Conservation (phyloP, 2,888 invertebrate genomes). For the Agelastica alni region DNA sequence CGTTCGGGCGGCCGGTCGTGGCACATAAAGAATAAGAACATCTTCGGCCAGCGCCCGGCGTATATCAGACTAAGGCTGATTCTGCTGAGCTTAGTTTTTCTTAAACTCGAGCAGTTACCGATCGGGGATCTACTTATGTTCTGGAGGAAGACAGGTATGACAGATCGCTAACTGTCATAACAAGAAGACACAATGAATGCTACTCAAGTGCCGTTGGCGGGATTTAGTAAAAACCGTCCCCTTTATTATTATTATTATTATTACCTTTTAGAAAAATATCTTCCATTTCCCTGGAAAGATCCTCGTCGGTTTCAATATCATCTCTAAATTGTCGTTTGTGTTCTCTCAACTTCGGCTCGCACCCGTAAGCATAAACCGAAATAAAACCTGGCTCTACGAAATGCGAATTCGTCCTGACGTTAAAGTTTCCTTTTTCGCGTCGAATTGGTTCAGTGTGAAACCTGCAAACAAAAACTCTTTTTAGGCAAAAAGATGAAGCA, state of each 20-base stretch:
- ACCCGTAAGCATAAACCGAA: slow-evolving; percentile 84
- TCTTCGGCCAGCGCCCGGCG: no score
- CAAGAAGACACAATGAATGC: no score
- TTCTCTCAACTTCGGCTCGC: slow-evolving; percentile 60
- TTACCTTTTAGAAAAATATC: slow-evolving; percentile 82
- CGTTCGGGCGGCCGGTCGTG: no score
- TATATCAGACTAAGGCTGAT: no score
- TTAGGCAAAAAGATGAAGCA: no score
- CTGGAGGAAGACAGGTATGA: no score
- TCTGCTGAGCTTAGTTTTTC: no score
- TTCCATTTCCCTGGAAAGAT: slow-evolving; percentile 80
- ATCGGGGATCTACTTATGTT: no score
- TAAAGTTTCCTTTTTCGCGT: slow-evolving; percentile 70
- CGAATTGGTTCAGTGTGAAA: slow-evolving; percentile 74
- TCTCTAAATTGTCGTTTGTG: slow-evolving; percentile 46
- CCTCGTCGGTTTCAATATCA: slow-evolving; percentile 60
- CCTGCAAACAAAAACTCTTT: slow-evolving; percentile 40
- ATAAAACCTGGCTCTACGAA: slow-evolving; percentile 85
- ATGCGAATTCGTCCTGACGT: slow-evolving; percentile 78
- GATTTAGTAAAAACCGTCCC: neutral
- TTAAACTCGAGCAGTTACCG: no score
- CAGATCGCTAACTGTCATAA: no score
- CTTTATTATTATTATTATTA: neutral
- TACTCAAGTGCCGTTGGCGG: no score
- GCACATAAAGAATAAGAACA: no score